Evolutionary conservation across 2,797 vertebrate genomes (phyloP).

Genomic region (Pelodytes ibericus): DNA sequence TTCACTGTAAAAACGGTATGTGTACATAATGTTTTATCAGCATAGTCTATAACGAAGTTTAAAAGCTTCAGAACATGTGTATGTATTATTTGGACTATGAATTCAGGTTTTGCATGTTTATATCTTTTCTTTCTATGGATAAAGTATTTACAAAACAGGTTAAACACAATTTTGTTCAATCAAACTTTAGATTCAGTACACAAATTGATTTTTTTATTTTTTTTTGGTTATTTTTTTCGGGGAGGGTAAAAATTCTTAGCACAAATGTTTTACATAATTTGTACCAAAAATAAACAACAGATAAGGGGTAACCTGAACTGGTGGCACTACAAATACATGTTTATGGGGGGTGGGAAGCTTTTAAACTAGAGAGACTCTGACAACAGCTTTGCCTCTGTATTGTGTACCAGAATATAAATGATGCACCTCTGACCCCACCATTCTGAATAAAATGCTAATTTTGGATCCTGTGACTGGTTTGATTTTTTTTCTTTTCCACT

Average conservation of each 20-base stretch:
- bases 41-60: slow-evolving; percentile 95
- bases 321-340: slow-evolving; percentile 77
- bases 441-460: slow-evolving; percentile 99
- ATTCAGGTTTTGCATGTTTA: slow-evolving; percentile 99
- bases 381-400: slow-evolving; percentile 90
- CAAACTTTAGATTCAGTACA: slow-evolving; percentile 85
- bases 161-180: slow-evolving; percentile 86
- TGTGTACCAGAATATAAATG: slow-evolving; percentile 94
- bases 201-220: slow-evolving; percentile 71
- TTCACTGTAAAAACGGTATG: slow-evolving; percentile 96
- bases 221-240: slow-evolving; percentile 61
- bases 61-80: slow-evolving; percentile 93
- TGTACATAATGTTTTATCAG: slow-evolving; percentile 98
- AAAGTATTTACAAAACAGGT: slow-evolving; percentile 94
- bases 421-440: slow-evolving; percentile 95
- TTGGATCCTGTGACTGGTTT: slow-evolving; percentile 91
- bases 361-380: slow-evolving; percentile 89
- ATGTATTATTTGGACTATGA: slow-evolving; percentile 95
- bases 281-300: slow-evolving; percentile 82
- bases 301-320: slow-evolving; percentile 72
- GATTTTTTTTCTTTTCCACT: slow-evolving; percentile 69
- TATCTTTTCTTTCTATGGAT: slow-evolving; percentile 95
- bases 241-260: slow-evolving; percentile 84
- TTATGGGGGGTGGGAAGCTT: slow-evolving; percentile 79
- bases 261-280: slow-evolving; percentile 97